Evolutionary conservation across 2,888 invertebrate species (phyloP), one percentile per base, ranked within the genome.

Genomic region (Andrena marginata): DNA sequence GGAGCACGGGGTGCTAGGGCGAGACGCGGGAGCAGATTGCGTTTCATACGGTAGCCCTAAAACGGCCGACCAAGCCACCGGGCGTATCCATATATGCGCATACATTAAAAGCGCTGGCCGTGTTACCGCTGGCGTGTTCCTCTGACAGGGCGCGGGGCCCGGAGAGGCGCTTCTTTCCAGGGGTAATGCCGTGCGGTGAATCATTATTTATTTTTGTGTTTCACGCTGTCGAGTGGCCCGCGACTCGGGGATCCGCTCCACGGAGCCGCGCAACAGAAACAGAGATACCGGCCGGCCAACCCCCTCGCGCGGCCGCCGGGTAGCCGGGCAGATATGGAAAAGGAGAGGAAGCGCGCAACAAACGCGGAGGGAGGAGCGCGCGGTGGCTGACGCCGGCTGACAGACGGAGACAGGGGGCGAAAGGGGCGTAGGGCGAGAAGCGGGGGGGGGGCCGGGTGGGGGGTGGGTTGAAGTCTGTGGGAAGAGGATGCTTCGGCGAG

Each of bases 141-240:
- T 80, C 76, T 74, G 80, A 78, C 77, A 77, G 79, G 54, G 70
- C 29, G 74, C 42, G 70, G 42, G 65, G 70, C 63, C 49, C 31
- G 49, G 31, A 68, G 79, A 74, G 78, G 56, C 75, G 77, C 65
- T 82, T 87, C 82, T 87, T 88, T 77, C 77, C 81, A 67, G 79
- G 42, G 78, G 73, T 80, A 81, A 88, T 78, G 80, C 72, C 77
- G 81, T 79, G 80, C 80, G 84, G 81, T 85, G 89, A 88, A 90
- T 91, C 88, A 88, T 91, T 91, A 91, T 91, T 92, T 90, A 91
- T 92, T 92, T 92, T 90, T 90, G 89, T 88, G 90, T 91, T 91
- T 91, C 89, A 87, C 88, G 85, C 85, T 76, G 86, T 88, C 87
- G 81, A 85, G 87, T 81, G 76, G 48, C 42, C 64, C 71, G 67